Evolutionary conservation across 2,797 vertebrate genomes (phyloP).

Genomic region (Rallus crepitans): DNA sequence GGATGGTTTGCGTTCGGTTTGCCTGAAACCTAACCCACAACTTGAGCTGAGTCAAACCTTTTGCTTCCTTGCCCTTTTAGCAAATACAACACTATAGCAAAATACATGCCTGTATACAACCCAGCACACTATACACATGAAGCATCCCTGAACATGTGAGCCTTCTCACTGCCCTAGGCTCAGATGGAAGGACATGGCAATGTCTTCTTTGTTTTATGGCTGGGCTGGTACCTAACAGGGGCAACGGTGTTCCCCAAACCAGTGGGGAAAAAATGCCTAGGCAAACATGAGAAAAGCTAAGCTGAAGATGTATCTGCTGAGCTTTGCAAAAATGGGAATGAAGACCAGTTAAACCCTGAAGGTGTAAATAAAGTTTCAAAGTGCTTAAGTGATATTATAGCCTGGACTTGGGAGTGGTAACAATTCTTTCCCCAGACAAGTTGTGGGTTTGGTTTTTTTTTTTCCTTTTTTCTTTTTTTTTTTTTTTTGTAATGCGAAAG

Average conservation of each 20-base stretch:
- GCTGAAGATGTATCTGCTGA: not conserved
- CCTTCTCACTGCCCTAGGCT: fast-evolving
- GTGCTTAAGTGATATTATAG: not conserved
- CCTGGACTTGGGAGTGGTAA: not conserved
- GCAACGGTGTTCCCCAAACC: not conserved
- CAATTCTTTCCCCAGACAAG: not conserved
- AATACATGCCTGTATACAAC: too few species aligned
- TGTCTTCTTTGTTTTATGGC: too few species aligned
- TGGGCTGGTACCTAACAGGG: not conserved
- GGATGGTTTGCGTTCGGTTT: not conserved
- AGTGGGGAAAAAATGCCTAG: not conserved
- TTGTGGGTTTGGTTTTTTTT: too few species aligned
- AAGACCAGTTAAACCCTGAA: not conserved
- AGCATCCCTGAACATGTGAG: not conserved
- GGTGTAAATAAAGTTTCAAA: not conserved
- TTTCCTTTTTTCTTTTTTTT: fast-evolving
- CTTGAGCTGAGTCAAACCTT: not conserved
- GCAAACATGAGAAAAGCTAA: not conserved
- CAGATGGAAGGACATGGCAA: fast-evolving
- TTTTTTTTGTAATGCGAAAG: not conserved
- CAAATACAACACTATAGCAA: not conserved
- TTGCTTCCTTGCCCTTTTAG: not conserved
- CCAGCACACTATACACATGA: not conserved
- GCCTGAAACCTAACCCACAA: not conserved
- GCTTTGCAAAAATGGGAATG: not conserved